phyloP scores from a whole-genome alignment of 1,140 invertebrate genomes.

The Tetramorium simillimum region DNA sequence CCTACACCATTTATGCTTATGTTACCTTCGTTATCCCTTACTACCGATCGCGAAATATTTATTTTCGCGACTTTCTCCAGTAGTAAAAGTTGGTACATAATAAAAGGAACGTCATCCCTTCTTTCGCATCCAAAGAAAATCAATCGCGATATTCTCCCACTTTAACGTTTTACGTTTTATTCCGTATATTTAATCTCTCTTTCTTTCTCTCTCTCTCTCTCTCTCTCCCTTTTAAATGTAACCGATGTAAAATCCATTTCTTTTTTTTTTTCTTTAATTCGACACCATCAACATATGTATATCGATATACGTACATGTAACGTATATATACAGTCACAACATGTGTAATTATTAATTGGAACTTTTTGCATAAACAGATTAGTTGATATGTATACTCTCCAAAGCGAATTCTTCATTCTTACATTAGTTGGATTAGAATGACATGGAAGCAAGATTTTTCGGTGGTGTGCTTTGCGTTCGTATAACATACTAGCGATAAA shows the following conservation, averaged over 20 bases:
- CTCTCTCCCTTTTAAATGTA: background rate
- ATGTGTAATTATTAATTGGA: constrained; percentile 25
- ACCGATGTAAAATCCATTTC: background rate
- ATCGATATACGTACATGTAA: background rate
- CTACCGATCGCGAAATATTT: constrained; percentile 61
- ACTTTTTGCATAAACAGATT: constrained; percentile 54
- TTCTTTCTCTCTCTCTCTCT: background rate
- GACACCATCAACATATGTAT: background rate
- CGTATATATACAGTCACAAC: background rate
- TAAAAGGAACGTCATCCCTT: constrained; percentile 7
- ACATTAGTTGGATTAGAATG: constrained; percentile 72
- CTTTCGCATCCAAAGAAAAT: background rate
- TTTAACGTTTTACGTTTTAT: background rate
- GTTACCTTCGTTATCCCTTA: constrained; percentile 74
- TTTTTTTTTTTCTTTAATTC: background rate
- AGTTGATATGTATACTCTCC: constrained; percentile 58
- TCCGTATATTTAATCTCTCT: constrained; percentile 12
- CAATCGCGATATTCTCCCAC: background rate
- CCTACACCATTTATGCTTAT: constrained; percentile 84
- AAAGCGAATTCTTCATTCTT: constrained; percentile 63
- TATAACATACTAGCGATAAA: constrained; percentile 73
- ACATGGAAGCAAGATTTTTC: constrained; percentile 75
- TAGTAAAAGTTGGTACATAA: constrained; percentile 32
- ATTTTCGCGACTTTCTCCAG: constrained; percentile 51
- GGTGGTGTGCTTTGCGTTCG: constrained; percentile 67